These are phyloP conservation scores for Anodontia alba DNA, from an alignment of 2,888 invertebrate species.

Conservation along the genomic window DNA sequence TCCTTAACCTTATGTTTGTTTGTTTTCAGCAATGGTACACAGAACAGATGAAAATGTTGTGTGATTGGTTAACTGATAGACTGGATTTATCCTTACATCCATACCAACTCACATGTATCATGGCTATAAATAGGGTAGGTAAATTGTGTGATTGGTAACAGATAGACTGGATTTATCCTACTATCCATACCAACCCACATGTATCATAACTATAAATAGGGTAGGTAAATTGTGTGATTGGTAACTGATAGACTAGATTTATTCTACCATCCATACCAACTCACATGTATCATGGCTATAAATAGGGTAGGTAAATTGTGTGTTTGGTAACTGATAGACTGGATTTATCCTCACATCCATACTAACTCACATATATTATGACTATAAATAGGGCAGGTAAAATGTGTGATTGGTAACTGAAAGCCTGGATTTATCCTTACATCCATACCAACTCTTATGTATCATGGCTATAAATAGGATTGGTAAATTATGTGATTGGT, in stretches of 20 bases:
- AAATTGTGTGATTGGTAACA: conserved; percentile 88
- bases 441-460: conserved; percentile 98
- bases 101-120: conserved; percentile 98
- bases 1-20: too few species aligned
- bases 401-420: conserved; percentile 96
- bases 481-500: conserved; percentile 51
- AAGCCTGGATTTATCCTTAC: conserved; percentile 95
- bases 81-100: conserved; percentile 96
- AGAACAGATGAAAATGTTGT: conserved; percentile 96
- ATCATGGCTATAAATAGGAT: conserved; percentile 97
- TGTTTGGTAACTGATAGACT: conserved; percentile 94
- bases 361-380: conserved; percentile 97
- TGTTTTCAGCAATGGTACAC: conserved; percentile 95
- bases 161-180: conserved; percentile 96
- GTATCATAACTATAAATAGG: conserved; percentile 96
- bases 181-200: conserved; percentile 98
- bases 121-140: conserved; percentile 95
- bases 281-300: conserved; percentile 97
- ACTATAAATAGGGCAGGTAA: conserved; percentile 94
- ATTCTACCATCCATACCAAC: conserved; percentile 97
- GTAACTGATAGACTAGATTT: conserved; percentile 96
- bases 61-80: conserved; percentile 97
- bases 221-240: conserved; percentile 88
- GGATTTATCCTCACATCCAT: conserved; percentile 97
- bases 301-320: conserved; percentile 88